Evolutionary conservation across 2,113 vertebrate genomes (phyloP).

Genomic region (Nerophis ophidion): DNA sequence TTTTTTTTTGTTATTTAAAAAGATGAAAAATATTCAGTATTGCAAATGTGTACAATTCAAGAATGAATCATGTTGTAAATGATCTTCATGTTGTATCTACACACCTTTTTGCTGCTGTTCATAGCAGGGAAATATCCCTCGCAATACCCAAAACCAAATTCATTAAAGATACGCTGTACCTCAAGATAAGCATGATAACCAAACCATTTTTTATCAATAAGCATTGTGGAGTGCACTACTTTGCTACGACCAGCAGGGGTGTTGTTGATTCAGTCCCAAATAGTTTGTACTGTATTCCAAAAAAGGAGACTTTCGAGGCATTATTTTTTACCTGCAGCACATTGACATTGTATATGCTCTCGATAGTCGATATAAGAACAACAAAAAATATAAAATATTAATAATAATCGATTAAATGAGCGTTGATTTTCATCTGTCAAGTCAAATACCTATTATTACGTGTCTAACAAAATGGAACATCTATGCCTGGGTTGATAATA

Average conservation of each 20-base stretch:
- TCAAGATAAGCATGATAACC: neutral
- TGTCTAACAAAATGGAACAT: too few relatives aligned
- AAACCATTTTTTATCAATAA: neutral
- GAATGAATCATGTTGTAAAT: conserved; percentile 18
- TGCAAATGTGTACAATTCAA: conserved; percentile 48
- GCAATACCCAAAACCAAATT: neutral
- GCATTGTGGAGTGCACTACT: neutral
- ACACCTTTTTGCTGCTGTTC: conserved; percentile 14
- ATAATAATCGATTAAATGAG: too few relatives aligned
- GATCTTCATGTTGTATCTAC: neutral
- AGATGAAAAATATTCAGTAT: conserved; percentile 32
- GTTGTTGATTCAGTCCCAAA: neutral
- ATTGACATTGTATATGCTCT: too few relatives aligned
- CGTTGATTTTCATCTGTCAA: too few relatives aligned
- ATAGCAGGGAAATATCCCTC: conserved; percentile 18
- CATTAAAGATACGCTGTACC: neutral
- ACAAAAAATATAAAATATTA: too few relatives aligned
- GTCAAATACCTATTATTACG: too few relatives aligned
- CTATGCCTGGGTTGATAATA: too few relatives aligned
- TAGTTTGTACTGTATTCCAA: too few relatives aligned
- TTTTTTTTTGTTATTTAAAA: conserved; percentile 22
- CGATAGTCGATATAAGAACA: too few relatives aligned
- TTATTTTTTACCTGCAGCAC: too few relatives aligned
- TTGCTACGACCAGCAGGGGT: neutral
- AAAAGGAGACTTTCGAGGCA: too few relatives aligned